These are phyloP conservation scores for Orius insidiosus DNA, from an alignment of 1,140 invertebrate genomes.

Conservation along the genomic window DNA sequence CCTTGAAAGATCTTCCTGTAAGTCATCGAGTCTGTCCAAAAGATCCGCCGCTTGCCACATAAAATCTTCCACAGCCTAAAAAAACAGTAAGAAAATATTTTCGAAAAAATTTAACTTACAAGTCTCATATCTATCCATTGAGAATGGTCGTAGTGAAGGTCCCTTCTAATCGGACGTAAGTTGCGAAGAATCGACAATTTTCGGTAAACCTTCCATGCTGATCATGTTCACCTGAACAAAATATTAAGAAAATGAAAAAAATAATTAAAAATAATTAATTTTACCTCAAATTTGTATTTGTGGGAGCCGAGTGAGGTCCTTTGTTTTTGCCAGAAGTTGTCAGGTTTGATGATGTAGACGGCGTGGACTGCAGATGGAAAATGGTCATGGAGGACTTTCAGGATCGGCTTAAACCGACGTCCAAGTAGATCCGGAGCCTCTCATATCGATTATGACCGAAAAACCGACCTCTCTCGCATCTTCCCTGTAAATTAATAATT, in stretches of 20 bases:
- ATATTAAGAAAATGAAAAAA: constrained; percentile 10
- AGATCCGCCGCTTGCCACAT: constrained; percentile 86
- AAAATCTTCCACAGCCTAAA: constrained; percentile 76
- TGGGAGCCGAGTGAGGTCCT: constrained; percentile 87
- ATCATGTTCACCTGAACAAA: constrained; percentile 79
- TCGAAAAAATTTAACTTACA: constrained; percentile 25
- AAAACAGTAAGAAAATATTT: constrained; percentile 4
- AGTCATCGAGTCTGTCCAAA: constrained; percentile 74
- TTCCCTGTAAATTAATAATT: constrained; percentile 59
- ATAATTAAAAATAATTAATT: no score
- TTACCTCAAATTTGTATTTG: constrained; percentile 97
- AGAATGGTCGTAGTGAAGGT: constrained; percentile 85
- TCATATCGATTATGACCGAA: constrained; percentile 91
- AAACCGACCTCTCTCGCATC: constrained; percentile 77
- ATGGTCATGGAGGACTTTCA: constrained; percentile 91
- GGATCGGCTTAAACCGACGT: constrained; percentile 87
- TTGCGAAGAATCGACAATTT: constrained; percentile 81
- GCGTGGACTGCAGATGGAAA: constrained; percentile 75
- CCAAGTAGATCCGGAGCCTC: constrained; percentile 73
- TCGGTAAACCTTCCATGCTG: constrained; percentile 79
- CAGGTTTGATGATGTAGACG: constrained; percentile 93
- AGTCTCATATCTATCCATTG: constrained; percentile 91
- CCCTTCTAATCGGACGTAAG: constrained; percentile 81
- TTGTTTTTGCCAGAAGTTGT: constrained; percentile 99
- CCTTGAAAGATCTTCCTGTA: constrained; percentile 75